Percentiles rank a stretch among this genome's conserved stretches.
Conservation (phyloP, 1,140 invertebrate species). For the Bombus difficillimus region DNA sequence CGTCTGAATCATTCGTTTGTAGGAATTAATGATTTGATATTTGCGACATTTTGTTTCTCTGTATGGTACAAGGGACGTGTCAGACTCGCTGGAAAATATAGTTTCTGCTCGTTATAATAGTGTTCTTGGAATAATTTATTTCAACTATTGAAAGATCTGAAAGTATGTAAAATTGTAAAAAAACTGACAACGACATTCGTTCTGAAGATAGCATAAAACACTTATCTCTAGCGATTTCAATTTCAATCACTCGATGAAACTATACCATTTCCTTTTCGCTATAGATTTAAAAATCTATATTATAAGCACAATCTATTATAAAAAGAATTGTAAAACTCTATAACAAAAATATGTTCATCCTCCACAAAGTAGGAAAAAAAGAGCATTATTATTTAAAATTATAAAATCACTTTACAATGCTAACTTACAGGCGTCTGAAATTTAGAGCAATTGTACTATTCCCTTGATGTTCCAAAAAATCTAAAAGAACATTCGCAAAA, state of each 20-base stretch:
- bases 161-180: not conserved
- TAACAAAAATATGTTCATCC: not conserved
- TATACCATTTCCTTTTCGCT: too few relatives aligned
- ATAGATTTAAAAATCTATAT: not conserved
- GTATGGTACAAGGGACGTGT: too few relatives aligned
- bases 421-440: not conserved
- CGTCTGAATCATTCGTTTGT: not conserved
- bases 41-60: not conserved
- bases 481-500: not conserved
- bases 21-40: not conserved
- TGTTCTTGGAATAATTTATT: not conserved
- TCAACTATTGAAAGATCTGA: not conserved
- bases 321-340: not conserved
- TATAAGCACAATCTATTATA: too few relatives aligned
- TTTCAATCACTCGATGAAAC: not conserved
- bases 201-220: not conserved
- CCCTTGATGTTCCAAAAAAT: not conserved
- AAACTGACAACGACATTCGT: not conserved
- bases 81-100: not conserved
- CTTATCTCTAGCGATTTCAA: not conserved
- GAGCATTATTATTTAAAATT: not conserved
- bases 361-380: not conserved
- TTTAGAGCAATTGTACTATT: not conserved
- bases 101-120: not conserved
- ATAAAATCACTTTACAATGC: not conserved